Evolutionary conservation across 2,797 vertebrate genomes (phyloP), one percentile per base, ranked within the genome.

Genomic region (Fundulus diaphanus): DNA sequence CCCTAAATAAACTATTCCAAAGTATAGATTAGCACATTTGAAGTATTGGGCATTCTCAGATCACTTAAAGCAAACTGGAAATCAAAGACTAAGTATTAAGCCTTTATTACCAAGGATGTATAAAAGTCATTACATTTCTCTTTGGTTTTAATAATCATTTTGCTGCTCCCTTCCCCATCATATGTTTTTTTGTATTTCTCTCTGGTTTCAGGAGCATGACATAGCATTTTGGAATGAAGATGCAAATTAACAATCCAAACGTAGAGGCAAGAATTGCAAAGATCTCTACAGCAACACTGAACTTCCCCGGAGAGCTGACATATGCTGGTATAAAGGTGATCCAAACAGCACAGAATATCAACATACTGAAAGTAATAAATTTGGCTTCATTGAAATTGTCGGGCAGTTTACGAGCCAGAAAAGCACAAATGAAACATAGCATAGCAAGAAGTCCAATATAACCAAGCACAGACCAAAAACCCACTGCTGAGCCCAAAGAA

Each of bases 251-350:
- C 68, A 95, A 69, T 0, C 94, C 95, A 79, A 87, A 96, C 68
- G 93, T 95, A 0, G 95, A 95, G 0, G 95, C 95, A 27, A 96
- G 74, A 76, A 96, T 96, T 0, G 94, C 95, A 92, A 96, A 96
- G 79, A 95, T 95, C 72, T 95, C 95, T n/a, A 95, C 94, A 48
- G 95, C 95, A 0, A 95, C 95, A 42, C 87, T 93, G 31, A 94
- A 95, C 57, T 96, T 95, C 1, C 94, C 95, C 61, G 94, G 95
- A 20, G 94, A 94, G 83, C 95, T 95, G 77, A 93, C 91, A 82
- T 96, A 96, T 0, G 95, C 93, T 22, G 95, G 95, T 40, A 96
- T 95, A 40, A 96, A 96, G 0, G 94, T 94, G 75, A 95, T 85
- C 94, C 94, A 95, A 0, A 95, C 95, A 0, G 92, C 92, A 79